phyloP scores from a whole-genome alignment of 2,888 invertebrate species.

The Spilosoma lubricipeda region DNA sequence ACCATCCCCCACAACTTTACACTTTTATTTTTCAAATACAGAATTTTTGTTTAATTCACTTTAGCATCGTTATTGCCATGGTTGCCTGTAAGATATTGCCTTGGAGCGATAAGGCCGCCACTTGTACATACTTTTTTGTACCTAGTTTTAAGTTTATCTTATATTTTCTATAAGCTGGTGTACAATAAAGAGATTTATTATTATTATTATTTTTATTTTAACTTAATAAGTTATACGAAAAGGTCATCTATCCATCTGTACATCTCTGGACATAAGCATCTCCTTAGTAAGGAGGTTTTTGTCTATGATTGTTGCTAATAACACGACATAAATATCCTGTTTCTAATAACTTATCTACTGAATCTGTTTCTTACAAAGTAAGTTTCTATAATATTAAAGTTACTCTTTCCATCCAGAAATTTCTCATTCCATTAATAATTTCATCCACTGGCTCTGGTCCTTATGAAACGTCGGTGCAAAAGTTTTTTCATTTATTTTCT shows the following conservation, averaged over 20 bases:
- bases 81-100: too few species aligned
- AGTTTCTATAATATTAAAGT: background rate
- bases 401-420: slow-evolving; percentile 16
- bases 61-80: background rate
- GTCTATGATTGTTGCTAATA: background rate
- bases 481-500: slow-evolving; percentile 48
- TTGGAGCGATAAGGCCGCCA: too few species aligned
- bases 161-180: too few species aligned
- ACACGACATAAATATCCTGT: background rate
- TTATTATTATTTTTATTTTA: too few species aligned
- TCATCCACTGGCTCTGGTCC: slow-evolving; percentile 21
- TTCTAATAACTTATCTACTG: background rate
- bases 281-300: too few species aligned
- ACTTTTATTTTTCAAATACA: background rate
- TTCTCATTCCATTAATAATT: slow-evolving; percentile 17
- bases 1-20: background rate
- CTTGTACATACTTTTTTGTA: too few species aligned
- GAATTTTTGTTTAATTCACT: background rate
- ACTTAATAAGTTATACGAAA: background rate
- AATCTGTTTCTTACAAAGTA: background rate
- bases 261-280: too few species aligned
- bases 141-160: too few species aligned
- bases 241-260: too few species aligned
- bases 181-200: too few species aligned
- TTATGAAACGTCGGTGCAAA: slow-evolving; percentile 24